Conservation (phyloP, 1,140 invertebrate species). For the Tetragnatha versicolor region DNA sequence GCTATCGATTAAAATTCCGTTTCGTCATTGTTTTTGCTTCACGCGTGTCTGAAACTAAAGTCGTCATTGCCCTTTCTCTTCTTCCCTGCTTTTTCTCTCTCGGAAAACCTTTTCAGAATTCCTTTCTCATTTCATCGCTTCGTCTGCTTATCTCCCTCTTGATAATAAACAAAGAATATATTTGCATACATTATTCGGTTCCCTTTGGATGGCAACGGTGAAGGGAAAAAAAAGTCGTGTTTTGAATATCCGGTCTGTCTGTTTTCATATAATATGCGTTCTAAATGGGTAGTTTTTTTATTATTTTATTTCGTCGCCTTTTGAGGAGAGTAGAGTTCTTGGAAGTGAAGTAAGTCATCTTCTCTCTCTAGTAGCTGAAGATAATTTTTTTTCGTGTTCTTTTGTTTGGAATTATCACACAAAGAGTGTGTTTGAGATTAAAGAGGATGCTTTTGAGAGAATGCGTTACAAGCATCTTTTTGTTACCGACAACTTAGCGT, state of each 20-base stretch:
- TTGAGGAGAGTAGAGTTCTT: background rate
- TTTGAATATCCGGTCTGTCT: background rate
- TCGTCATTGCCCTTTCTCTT: background rate
- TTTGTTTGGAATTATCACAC: no score
- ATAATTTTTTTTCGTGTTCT: no score
- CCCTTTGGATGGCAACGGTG: background rate
- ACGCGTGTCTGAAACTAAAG: no score
- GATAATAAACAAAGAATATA: conserved; percentile 27
- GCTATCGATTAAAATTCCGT: no score
- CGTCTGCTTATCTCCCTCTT: background rate
- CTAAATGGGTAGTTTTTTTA: background rate
- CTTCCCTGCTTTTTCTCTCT: background rate
- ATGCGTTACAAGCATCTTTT: no score
- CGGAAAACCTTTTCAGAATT: background rate
- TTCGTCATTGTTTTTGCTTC: no score
- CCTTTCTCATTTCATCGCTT: conserved; percentile 3
- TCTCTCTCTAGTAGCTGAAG: no score
- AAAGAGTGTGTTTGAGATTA: no score
- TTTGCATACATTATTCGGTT: conserved; percentile 26
- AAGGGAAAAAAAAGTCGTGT: background rate
- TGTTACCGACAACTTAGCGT: no score
- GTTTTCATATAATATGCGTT: background rate
- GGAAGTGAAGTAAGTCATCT: background rate
- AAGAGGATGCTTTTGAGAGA: no score
- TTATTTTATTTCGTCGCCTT: background rate